Conservation (phyloP, 1,140 invertebrate genomes). For the Babylonia areolata region DNA sequence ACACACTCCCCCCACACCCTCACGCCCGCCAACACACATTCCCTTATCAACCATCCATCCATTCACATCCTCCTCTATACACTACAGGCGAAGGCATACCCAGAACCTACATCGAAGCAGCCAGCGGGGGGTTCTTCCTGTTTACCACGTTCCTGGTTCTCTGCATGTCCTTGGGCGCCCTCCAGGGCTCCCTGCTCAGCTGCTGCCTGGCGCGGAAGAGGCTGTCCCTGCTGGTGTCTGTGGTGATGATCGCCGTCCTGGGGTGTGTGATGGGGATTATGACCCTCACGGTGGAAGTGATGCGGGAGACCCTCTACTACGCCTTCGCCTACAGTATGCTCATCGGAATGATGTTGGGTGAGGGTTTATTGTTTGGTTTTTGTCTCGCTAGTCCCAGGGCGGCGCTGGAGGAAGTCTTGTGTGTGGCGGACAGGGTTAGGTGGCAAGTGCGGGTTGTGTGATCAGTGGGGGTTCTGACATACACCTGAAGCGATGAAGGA, state of each 20-base stretch:
- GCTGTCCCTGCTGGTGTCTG: background rate
- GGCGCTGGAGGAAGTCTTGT: too few relatives aligned
- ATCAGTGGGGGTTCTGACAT: background rate
- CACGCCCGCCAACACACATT: too few relatives aligned
- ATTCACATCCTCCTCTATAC: background rate
- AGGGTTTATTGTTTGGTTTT: background rate
- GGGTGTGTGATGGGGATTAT: background rate
- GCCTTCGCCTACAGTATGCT: background rate
- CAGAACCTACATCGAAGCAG: background rate
- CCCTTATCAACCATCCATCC: too few relatives aligned
- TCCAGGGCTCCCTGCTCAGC: background rate
- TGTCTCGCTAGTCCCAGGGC: too few relatives aligned
- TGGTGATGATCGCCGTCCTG: background rate
- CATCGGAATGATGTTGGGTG: background rate
- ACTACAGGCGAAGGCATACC: background rate
- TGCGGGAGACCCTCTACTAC: background rate
- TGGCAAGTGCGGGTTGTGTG: too few relatives aligned
- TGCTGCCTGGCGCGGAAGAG: background rate
- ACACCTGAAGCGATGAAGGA: background rate
- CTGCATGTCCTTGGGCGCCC: background rate
- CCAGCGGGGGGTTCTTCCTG: background rate
- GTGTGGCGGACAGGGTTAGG: too few relatives aligned
- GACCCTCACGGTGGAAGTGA: background rate
- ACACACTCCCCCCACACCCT: too few relatives aligned
- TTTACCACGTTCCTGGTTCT: background rate